Conservation (phyloP, 2,797 vertebrate genomes). For the Mastacembelus armatus region DNA sequence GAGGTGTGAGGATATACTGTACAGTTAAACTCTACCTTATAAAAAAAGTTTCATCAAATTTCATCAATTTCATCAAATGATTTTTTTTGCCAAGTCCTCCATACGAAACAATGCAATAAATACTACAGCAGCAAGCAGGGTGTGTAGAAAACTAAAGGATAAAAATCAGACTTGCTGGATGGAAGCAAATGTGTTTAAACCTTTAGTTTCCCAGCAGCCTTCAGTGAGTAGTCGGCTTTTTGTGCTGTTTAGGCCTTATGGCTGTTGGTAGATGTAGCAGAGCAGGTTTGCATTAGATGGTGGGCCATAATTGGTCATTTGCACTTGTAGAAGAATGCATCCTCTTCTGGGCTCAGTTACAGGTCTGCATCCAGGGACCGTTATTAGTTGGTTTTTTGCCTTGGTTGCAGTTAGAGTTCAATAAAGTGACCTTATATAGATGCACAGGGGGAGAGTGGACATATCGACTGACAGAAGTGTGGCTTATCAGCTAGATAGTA, state of each 20-base stretch:
- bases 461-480: conserved; percentile 78
- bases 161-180: too few relatives aligned
- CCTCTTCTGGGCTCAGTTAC: conserved; percentile 11
- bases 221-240: too few relatives aligned
- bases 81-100: not conserved
- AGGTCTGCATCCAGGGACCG: conserved; percentile 39
- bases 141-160: not conserved
- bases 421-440: conserved; percentile 82
- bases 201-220: too few relatives aligned
- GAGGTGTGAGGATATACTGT: not conserved
- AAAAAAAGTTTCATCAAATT: not conserved
- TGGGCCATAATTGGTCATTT: conserved; percentile 64
- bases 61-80: too few relatives aligned
- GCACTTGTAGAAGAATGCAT: conserved; percentile 14
- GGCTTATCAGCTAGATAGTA: conserved; percentile 68
- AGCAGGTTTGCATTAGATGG: conserved; percentile 6
- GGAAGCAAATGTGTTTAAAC: too few relatives aligned
- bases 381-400: conserved; percentile 57
- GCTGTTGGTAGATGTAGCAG: not conserved
- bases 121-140: not conserved
- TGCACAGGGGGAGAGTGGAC: conserved; percentile 64
- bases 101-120: not conserved
- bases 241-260: conserved; percentile 1
- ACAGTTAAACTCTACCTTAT: not conserved
- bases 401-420: conserved; percentile 64